These are phyloP conservation scores for Leptobrachium leishanense DNA, from an alignment of 2,113 vertebrate genomes.

Conservation along the genomic window DNA sequence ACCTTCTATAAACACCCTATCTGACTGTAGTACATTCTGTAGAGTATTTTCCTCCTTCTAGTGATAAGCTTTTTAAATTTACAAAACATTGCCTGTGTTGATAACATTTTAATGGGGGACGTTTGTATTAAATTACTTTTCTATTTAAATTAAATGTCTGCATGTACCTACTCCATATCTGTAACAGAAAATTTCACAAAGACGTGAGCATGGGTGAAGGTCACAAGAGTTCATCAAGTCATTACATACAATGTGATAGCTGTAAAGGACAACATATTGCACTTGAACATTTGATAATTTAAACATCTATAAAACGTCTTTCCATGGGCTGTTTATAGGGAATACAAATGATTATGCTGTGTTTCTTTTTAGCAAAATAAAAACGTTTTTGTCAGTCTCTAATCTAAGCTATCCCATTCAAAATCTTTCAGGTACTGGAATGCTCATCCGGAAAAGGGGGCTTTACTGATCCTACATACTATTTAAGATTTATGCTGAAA, in stretches of 20 bases:
- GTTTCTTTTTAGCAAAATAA: too few species aligned
- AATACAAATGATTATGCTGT: too few species aligned
- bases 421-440: too few species aligned
- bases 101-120: not conserved
- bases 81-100: not conserved
- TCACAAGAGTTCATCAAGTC: not conserved
- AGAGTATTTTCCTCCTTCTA: slow-evolving; percentile 18
- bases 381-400: too few species aligned
- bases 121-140: too few species aligned
- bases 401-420: too few species aligned
- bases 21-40: not conserved
- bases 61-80: slow-evolving; percentile 24
- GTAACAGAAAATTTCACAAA: not conserved
- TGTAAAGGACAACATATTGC: not conserved
- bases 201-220: not conserved
- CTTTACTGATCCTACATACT: too few species aligned
- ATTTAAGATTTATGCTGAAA: too few species aligned
- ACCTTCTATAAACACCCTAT: slow-evolving; percentile 14
- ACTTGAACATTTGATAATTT: not conserved
- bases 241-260: not conserved
- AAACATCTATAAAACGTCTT: not conserved
- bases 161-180: not conserved
- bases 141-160: not conserved
- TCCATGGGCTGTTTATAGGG: too few species aligned
- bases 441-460: too few species aligned